phyloP scores from a whole-genome alignment of 2,113 vertebrate genomes.

The Bos javanicus region DNA sequence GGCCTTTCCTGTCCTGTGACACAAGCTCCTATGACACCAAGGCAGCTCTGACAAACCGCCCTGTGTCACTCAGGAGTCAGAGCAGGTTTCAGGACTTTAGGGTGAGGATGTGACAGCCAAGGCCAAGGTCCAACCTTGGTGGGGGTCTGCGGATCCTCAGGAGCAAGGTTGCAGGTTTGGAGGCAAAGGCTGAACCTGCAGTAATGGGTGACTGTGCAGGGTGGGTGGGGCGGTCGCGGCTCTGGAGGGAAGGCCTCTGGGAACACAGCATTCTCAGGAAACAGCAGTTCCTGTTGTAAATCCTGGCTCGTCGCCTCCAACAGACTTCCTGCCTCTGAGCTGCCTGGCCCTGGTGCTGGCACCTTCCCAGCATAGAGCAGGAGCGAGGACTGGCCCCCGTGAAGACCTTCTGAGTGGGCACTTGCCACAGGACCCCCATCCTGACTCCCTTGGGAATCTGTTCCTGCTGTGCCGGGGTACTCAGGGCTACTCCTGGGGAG shows the following conservation, averaged over 20 bases:
- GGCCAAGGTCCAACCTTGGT: background rate
- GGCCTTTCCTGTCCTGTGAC: background rate
- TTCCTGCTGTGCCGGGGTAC: background rate
- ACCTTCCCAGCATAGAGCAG: background rate
- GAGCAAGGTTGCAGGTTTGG: background rate
- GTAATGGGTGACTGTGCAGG: background rate
- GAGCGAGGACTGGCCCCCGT: rapidly evolving
- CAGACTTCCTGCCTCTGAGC: constrained; percentile 30
- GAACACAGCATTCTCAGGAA: constrained; percentile 55
- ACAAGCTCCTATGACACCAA: background rate
- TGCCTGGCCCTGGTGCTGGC: background rate
- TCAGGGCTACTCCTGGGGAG: background rate
- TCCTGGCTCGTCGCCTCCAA: background rate
- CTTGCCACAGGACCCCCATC: background rate
- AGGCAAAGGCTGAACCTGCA: background rate
- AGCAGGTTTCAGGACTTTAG: background rate
- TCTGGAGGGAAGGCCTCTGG: background rate
- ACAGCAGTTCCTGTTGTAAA: constrained; percentile 27
- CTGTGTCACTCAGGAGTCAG: background rate
- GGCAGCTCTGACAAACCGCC: background rate
- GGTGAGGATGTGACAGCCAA: background rate
- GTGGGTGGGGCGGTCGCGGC: rapidly evolving
- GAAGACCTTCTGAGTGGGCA: background rate
- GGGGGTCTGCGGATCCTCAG: background rate
- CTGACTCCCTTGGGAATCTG: background rate